Evolutionary conservation across 2,888 invertebrate species (phyloP), one percentile per base, ranked within the genome.

Genomic region (Pyrochroa serraticornis): DNA sequence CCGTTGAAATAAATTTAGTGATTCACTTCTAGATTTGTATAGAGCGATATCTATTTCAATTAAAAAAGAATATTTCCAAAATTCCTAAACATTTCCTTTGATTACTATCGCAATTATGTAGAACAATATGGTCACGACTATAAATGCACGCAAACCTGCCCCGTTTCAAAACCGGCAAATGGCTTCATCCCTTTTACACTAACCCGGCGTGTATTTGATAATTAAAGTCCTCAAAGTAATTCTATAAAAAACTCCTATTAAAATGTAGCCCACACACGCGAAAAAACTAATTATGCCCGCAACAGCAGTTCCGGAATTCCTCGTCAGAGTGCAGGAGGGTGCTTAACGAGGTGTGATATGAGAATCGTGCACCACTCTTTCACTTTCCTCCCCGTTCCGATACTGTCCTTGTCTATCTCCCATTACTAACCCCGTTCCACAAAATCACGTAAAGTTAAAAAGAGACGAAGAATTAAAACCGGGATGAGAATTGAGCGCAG

Each of bases 261-360:
- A 57, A 37, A 55, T 58, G 58, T 56, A 52, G 30, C 58, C 55
- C 58, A 58, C 52, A 62, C 49, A 56, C 53, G 52, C 60, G 58
- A 56, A 63, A 67, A 67, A 67, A 61, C 62, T 65, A 67, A 67
- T 67, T 67, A 67, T 58, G 56, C 60, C 63, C 63, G 58, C 61
- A 62, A 63, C 67, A 63, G 63, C 65, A 62, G 61, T 64, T 64
- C 45, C 55, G 60, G 58, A 64, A 64, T 63, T 61, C 61, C 53
- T 62, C 63, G 60, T 58, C 56, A 60, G 59, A 60, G 54, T 51
- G 52, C 58, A 49, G 57, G 50, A 51, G 47, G 47, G 47, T 58
- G 58, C 45, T 53, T 53, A 58, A 58, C 58, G 58, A 58, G 44
- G 58, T 58, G 53, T 58, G 58, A 53, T 58, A 58, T 49, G 56